A percentile compares a stretch with the other conserved stretches of the same genome.
phyloP scores from a whole-genome alignment of 2,797 vertebrate genomes.

The Myoxocephalus aenaeus region DNA sequence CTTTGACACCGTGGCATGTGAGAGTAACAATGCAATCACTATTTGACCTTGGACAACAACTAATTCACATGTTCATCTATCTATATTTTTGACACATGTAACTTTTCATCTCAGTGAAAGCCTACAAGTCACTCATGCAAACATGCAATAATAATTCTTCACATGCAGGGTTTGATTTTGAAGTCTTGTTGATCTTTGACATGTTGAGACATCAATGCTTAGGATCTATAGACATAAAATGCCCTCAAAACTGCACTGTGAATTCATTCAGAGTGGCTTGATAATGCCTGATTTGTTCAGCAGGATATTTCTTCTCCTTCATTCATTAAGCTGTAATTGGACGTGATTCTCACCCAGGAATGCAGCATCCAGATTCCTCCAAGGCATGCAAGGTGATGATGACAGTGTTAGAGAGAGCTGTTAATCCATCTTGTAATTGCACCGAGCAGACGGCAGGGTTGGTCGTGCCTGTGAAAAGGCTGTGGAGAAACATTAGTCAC shows the following conservation, averaged over 20 bases:
- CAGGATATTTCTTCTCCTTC: conserved; percentile 59
- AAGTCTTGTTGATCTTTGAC: conserved; percentile 35
- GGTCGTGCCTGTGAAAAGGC: conserved; percentile 90
- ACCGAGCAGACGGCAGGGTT: conserved; percentile 91
- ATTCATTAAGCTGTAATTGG: conserved; percentile 81
- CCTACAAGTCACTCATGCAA: conserved; percentile 91
- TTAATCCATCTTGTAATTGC: conserved; percentile 87
- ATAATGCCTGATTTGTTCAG: conserved; percentile 51
- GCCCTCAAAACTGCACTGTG: not conserved
- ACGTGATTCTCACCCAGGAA: conserved; percentile 67
- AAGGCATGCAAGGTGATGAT: conserved; percentile 75
- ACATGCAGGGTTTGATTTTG: conserved; percentile 26
- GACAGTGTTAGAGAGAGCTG: conserved; percentile 70
- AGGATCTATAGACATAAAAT: not conserved
- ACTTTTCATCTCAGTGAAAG: conserved; percentile 91
- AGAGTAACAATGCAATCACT: conserved; percentile 98
- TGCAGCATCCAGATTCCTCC: conserved; percentile 65
- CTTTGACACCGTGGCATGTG: conserved; percentile 92
- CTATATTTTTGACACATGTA: conserved; percentile 91
- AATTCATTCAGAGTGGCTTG: conserved; percentile 19
- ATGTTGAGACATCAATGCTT: not conserved
- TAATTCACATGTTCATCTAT: conserved; percentile 98
- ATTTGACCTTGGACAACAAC: conserved; percentile 98
- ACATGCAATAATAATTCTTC: conserved; percentile 49
- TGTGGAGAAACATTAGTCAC: conserved; percentile 92